Evolutionary conservation across 1,140 invertebrate species (phyloP).

Genomic region (Drosophila littoralis): DNA sequence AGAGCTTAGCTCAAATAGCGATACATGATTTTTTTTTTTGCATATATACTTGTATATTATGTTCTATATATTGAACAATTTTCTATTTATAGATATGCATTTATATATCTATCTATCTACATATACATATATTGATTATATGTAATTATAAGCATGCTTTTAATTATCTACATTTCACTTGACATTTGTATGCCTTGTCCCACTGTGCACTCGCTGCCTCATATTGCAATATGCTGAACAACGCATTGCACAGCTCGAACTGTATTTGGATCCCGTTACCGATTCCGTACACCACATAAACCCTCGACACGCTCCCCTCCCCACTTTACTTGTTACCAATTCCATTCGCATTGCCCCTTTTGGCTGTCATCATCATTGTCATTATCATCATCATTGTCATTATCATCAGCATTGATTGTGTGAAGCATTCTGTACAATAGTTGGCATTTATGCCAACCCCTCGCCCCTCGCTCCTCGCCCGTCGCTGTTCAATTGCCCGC

Average conservation of each 20-base stretch:
- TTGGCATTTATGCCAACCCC: constrained; percentile 49
- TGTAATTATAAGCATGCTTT: no score
- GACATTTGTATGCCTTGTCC: background rate
- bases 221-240: constrained; percentile 15
- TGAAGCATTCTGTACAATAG: constrained; percentile 51
- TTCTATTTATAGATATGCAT: no score
- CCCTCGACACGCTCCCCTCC: background rate
- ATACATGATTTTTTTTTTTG: no score
- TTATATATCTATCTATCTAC: no score
- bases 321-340: background rate
- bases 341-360: constrained; percentile 35
- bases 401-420: constrained; percentile 57
- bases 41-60: no score
- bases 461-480: background rate
- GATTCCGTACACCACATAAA: constrained; percentile 4
- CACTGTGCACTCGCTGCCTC: constrained; percentile 20
- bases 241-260: background rate
- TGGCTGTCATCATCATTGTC: constrained; percentile 42
- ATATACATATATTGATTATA: no score
- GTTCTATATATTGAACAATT: no score
- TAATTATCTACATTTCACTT: background rate
- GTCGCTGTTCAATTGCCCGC: constrained; percentile 20
- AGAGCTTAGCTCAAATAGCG: no score
- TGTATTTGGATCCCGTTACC: constrained; percentile 15
- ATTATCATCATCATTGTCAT: constrained; percentile 25